Evolutionary conservation across 2,113 vertebrate species (phyloP).

Genomic region (Malurus alboscapulatus): DNA sequence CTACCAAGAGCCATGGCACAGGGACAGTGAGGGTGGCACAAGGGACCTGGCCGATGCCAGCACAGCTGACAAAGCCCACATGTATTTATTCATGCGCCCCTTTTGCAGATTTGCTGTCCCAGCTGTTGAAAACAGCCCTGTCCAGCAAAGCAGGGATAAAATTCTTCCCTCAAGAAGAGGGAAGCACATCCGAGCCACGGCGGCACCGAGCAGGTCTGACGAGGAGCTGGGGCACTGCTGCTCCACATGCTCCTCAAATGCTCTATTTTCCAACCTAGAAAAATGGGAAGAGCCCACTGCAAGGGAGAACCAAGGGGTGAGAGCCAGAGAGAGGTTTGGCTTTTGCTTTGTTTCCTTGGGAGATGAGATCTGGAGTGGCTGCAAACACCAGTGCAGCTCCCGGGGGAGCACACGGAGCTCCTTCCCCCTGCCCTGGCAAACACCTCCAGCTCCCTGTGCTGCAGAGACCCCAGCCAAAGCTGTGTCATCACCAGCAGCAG

Average conservation of each 20-base stretch:
- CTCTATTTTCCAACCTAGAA: neutral
- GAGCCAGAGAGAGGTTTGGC: neutral
- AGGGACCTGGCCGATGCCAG: neutral
- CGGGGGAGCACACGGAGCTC: neutral
- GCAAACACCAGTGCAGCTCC: neutral
- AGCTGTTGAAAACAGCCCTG: neutral
- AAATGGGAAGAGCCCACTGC: neutral
- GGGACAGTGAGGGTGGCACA: neutral
- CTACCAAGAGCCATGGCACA: neutral
- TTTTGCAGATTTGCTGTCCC: neutral
- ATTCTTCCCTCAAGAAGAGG: neutral
- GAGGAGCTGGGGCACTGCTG: neutral
- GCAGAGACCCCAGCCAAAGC: neutral
- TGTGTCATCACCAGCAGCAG: conserved; percentile 18
- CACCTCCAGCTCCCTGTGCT: neutral
- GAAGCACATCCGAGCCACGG: neutral
- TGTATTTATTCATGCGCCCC: neutral
- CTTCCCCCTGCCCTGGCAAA: neutral
- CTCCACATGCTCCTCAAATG: neutral
- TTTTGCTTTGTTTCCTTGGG: neutral
- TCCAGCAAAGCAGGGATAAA: neutral
- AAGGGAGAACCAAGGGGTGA: neutral
- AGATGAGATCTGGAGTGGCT: neutral
- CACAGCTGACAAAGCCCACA: neutral
- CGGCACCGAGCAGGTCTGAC: fast-evolving